Evolutionary conservation across 2,113 vertebrate genomes (phyloP), one percentile per base, ranked within the genome.

Genomic region (Neopipo cinnamomea): DNA sequence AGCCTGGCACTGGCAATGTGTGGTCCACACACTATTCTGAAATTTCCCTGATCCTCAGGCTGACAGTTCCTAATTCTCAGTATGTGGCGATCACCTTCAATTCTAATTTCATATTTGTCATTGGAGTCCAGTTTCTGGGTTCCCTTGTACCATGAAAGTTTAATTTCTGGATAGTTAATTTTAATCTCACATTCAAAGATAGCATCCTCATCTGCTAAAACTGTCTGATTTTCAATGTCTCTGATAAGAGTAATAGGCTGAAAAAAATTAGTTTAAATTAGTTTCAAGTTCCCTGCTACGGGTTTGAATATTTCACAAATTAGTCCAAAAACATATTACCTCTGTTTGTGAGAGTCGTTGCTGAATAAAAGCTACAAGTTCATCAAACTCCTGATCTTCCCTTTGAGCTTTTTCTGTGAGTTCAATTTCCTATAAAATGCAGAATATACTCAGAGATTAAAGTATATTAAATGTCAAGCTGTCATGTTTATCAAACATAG

Each of bases 131-230:
- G 97, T 97, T 99, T 99, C 97, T 99, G 98, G 9, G 99, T 99
- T 76, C 99, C 99, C 95, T 99, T 99, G 98, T 99, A 99, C 99
- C 99, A 99, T 49, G 98, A 98, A 49, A 99, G 98, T 15, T 98
- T 98, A 96, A 99, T 99, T 98, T 99, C 99, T 30, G 99, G 99
- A 96, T 99, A 99, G 97, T 99, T 99, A 96, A 99, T 99, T 96
- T 98, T 98, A 97, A 99, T 98, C 68, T 98, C 98, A 93, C 99
- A 99, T 98, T 99, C 98, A 95, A 99, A 99, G 41, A 98, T 63
- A 59, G 98, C 99, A 47, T 98, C 98, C 73, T 98, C 98, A 92
- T 98, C 98, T 97, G 98, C 98, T 56, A 98, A 80, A 50, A 98
- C 97, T 1, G 90, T 98, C 95, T 99, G 99, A 97, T 99, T 98